Evolutionary conservation across 2,888 invertebrate genomes (phyloP), one percentile per base, ranked within the genome.

Genomic region (Stegana nigrithorax): DNA sequence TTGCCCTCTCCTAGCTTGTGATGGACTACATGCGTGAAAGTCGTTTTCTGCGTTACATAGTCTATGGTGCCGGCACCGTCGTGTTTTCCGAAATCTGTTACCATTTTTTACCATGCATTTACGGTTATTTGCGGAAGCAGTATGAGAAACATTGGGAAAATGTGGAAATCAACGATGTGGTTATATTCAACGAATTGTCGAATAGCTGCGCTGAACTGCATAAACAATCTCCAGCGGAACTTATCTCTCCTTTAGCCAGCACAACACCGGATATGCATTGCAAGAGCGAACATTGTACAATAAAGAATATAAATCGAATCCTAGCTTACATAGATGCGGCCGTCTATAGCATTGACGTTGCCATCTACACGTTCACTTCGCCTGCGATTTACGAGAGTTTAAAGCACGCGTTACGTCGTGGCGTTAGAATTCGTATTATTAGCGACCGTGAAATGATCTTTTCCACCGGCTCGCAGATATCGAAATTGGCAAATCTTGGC

Each of bases 361-460:
- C 83, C 5, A 83, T 84, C 62, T 84, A 82, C 36, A 81, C 78
- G 2, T 78, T 85, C 36, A 81, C 82, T 0, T 68, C 75, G 2
- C 1, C 29, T 1, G 66, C 68, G 3, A 8, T 83, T 2, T 62
- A 65, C 32, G 27, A 64, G 0, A 78, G 81, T 0, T 56, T 84
- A 0, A 17, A 60, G 14, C 72, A 72, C 6, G 84, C 84, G 0
- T 8, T 74, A 1, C 44, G 62, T 4, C 80, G 83, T 1, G 80
- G 81, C 47, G 72, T 85, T 0, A 29, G 44, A 1, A 57, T 84
- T 7, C 78, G 85, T 8, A 63, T 83, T 6, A 73, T 85, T 47
- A 74, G 71, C 47, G 84, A 85, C 67, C 63, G 62, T 1, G 81
- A 81, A 65, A 83, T 81, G 83, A 64, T 67, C 2, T 63, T 57